Evolutionary conservation across 2,797 vertebrate genomes (phyloP), one percentile per base, ranked within the genome.

Genomic region (Rallus crepitans): DNA sequence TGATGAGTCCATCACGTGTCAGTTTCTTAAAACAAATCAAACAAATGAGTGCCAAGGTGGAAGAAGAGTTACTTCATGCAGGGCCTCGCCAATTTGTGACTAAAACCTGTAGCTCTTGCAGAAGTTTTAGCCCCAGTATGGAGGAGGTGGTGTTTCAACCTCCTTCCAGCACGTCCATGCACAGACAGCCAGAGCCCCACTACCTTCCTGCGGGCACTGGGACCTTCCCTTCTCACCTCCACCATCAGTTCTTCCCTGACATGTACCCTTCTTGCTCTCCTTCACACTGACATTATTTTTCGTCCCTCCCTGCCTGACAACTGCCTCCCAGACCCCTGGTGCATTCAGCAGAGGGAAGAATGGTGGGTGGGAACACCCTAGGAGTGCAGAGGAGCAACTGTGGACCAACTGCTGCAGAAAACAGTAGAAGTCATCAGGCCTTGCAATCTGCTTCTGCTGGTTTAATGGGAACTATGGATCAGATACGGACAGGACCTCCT

Each of bases 31-130:
- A 94, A 87, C 9, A 87, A 87, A 48, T 4, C 12, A 8, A 82
- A 56, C 0, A 1, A 91, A 57, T 0, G 0, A 59, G 25, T 2
- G 1, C 24, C 42, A 72, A 81, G 4, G 16, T 37, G 7, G 39
- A 83, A 90, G 25, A 85, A 83, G 89, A 78, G 52, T 30, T 0
- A 19, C 19, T 68, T 42, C 20, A 24, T 35, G n/a, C 6, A 69
- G 24, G 23, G 35, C 18, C 28, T 80, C 16, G 52, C 16, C 0
- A 6, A 11, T 30, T 73, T 16, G 3, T 68, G 33, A 53, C 66
- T 66, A 71, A 87, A 90, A 70, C 24, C 5, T 59, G n/a, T 15
- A 79, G 52, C 11, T 82, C 61, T 78, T 64, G 28, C 40, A 87
- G 30, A 25, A 55, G 13, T 23, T 79, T 60, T 45, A 75, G 65